Conservation (phyloP, 2,113 vertebrate species). For the Pollachius pollachius region DNA sequence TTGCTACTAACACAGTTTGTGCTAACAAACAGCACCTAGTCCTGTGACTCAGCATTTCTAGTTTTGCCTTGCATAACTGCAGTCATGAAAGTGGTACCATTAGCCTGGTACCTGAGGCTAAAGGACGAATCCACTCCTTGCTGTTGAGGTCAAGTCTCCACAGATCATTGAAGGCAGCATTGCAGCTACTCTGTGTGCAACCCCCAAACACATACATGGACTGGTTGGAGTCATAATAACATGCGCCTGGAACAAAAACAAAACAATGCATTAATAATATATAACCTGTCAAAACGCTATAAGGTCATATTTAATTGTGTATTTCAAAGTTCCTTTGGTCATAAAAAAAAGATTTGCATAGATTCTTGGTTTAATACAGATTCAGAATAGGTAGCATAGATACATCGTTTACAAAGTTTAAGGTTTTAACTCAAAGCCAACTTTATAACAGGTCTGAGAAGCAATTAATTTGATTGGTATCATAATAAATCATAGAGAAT, state of each 20-base stretch:
- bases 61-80: too few relatives aligned
- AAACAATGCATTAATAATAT: not conserved
- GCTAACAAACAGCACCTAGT: too few relatives aligned
- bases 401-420: too few relatives aligned
- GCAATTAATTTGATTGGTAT: too few relatives aligned
- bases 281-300: constrained; percentile 5
- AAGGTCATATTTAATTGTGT: not conserved
- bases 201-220: constrained; percentile 99
- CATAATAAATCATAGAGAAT: constrained; percentile 5
- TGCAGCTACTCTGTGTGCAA: constrained; percentile 98
- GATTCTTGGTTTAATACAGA: too few relatives aligned
- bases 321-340: not conserved
- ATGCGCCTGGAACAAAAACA: constrained; percentile 80
- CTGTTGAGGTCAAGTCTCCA: constrained; percentile 98
- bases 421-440: too few relatives aligned
- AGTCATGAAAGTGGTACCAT: too few relatives aligned
- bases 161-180: constrained; percentile 97
- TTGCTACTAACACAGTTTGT: too few relatives aligned
- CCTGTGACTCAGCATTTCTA: too few relatives aligned
- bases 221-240: constrained; percentile 96
- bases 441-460: too few relatives aligned
- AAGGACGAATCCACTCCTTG: constrained; percentile 98
- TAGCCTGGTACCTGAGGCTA: constrained; percentile 86
- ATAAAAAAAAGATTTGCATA: too few relatives aligned
- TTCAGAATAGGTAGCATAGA: too few relatives aligned